phyloP scores from a whole-genome alignment of 2,888 invertebrate genomes.

The Merodon equestris region DNA sequence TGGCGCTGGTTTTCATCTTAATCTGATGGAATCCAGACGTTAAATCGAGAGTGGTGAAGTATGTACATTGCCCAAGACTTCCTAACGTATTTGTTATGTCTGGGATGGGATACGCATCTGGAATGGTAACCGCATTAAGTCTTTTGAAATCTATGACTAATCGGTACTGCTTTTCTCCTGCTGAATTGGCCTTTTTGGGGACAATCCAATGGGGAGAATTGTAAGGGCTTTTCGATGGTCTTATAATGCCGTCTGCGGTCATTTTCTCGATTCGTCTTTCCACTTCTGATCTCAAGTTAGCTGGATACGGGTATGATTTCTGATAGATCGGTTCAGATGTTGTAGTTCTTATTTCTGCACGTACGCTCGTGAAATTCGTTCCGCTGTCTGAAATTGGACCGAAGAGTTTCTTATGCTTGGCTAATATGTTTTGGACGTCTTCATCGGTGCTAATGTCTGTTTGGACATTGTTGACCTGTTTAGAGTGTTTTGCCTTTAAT shows the following conservation, averaged over 20 bases:
- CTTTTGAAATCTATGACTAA: constrained; percentile 19
- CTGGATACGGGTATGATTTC: constrained; percentile 49
- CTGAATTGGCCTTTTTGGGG: constrained; percentile 12
- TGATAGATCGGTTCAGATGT: background rate
- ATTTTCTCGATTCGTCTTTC: constrained; percentile 42
- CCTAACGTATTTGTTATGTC: constrained; percentile 34
- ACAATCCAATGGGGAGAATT: constrained; percentile 26
- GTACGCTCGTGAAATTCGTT: background rate
- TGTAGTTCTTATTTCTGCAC: constrained; percentile 3
- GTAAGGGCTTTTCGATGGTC: constrained; percentile 45
- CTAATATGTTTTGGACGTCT: background rate
- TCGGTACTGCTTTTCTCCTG: constrained; percentile 20
- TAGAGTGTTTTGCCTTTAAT: constrained; percentile 9
- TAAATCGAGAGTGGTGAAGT: constrained; percentile 43
- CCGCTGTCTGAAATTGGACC: constrained; percentile 5
- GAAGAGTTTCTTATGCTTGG: background rate
- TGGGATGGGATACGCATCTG: constrained; percentile 15
- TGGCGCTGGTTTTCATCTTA: constrained; percentile 41
- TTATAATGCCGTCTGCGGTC: constrained; percentile 21
- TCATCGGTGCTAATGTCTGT: background rate
- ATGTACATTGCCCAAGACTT: constrained; percentile 34
- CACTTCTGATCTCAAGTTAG: constrained; percentile 31
- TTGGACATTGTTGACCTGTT: constrained; percentile 8
- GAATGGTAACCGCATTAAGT: constrained; percentile 28
- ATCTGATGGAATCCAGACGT: constrained; percentile 49